Evolutionary conservation across 2,888 invertebrate genomes (phyloP), one percentile per base, ranked within the genome.

Genomic region (Notodonta ziczac): DNA sequence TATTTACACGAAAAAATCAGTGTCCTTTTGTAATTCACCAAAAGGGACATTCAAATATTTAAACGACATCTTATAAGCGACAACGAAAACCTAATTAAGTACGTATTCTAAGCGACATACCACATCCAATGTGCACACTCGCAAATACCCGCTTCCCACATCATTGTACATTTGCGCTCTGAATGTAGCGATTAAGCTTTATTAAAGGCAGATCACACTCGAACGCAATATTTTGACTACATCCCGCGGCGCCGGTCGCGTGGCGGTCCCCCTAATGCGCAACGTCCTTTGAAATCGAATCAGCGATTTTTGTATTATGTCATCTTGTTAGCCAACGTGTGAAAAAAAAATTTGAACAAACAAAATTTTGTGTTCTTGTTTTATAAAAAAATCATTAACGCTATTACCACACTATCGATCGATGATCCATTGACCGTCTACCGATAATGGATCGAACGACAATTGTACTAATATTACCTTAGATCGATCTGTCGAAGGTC

Each of bases 171-270:
- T 51, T 8, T 7, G 10, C 14, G 32, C 10, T 8, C 35, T 59
- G 62, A 66, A 63, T 60, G 52, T 51, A 59, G 53, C 70, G 60
- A 66, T 71, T 71, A 71, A 52, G 51, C 60, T 63, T 50, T 58
- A 65, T 62, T 67, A 67, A 73, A 64, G 59, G 61, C 63, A 54
- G 57, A 68, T 69, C 74, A 68, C 74, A 74, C 72, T 57, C 53
- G 61, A 68, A 60, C 63, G 71, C 63, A 76, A 77, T 81, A 73
- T 81, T 81, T 61, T 75, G 82, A 76, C 70, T 65, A 68, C 57
- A n/a, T 66, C 76, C 71, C 70, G 72, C 67, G 54, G 66, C 61
- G n/a, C n/a, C n/a, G 71, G 62, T 52, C 73, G 67, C 75, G 81
- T 81, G 80, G 55, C 60, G 40, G 61, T 58, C 69, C 59, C 59